phyloP scores from a whole-genome alignment of 2,797 vertebrate genomes.

The Sebastes steindachneri region DNA sequence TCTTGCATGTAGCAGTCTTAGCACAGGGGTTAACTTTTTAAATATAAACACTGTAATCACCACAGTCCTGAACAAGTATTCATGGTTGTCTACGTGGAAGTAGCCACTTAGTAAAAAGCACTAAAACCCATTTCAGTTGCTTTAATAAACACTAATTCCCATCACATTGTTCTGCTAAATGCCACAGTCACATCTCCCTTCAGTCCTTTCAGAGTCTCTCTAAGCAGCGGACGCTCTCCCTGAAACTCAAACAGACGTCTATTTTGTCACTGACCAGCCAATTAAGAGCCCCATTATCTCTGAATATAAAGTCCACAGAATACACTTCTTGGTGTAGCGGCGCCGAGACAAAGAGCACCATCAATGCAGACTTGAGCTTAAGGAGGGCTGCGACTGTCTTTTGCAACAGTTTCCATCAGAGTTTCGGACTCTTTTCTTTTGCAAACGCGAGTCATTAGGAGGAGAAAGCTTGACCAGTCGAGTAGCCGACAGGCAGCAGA shows the following conservation, averaged over 20 bases:
- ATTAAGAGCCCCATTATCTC: constrained; percentile 79
- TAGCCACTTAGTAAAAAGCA: constrained; percentile 40
- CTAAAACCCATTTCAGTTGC: constrained; percentile 39
- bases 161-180: constrained; percentile 52
- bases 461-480: constrained; percentile 19
- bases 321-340: constrained; percentile 62
- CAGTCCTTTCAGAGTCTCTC: constrained; percentile 50
- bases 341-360: constrained; percentile 61
- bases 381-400: constrained; percentile 45
- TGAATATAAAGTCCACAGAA: constrained; percentile 71
- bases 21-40: not conserved
- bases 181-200: constrained; percentile 60
- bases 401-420: constrained; percentile 42
- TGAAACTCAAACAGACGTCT: constrained; percentile 62
- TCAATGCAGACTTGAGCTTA: constrained; percentile 61
- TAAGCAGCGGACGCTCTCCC: constrained; percentile 63
- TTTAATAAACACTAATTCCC: constrained; percentile 55
- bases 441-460: constrained; percentile 24
- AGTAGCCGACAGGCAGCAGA: constrained; percentile 32
- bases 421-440: constrained; percentile 44
- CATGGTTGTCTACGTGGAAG: constrained; percentile 32
- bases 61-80: constrained; percentile 14
- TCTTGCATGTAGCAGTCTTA: not conserved
- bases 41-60: constrained; percentile 8
- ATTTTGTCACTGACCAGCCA: constrained; percentile 69